These are phyloP conservation scores for Luperina nickerlii DNA, from an alignment of 2,888 invertebrate genomes.

Conservation along the genomic window DNA sequence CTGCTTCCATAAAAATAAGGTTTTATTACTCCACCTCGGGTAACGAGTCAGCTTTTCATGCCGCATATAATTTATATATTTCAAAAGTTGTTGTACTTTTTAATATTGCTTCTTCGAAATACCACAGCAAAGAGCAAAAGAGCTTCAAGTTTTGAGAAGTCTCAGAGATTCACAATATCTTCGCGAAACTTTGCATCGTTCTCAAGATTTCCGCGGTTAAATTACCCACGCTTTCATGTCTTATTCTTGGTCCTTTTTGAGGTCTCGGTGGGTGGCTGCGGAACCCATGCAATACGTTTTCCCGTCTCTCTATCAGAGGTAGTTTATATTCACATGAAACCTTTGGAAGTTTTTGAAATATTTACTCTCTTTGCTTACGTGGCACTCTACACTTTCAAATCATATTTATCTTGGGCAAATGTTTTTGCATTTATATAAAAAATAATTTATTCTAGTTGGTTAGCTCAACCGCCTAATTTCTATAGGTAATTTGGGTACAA, in stretches of 20 bases:
- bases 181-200: slow-evolving; percentile 73
- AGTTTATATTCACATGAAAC: slow-evolving; percentile 61
- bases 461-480: too few relatives aligned
- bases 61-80: slow-evolving; percentile 63
- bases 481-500: background rate
- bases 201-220: slow-evolving; percentile 74
- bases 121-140: slow-evolving; percentile 64
- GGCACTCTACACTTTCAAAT: background rate
- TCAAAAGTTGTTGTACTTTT: slow-evolving; percentile 71
- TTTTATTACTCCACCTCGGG: slow-evolving; percentile 42
- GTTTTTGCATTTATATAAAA: background rate
- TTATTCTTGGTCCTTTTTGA: slow-evolving; percentile 60
- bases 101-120: slow-evolving; percentile 72
- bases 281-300: slow-evolving; percentile 59
- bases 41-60: slow-evolving; percentile 51
- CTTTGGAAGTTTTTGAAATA: slow-evolving; percentile 51
- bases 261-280: slow-evolving; percentile 50
- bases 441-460: background rate
- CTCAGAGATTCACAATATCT: slow-evolving; percentile 75
- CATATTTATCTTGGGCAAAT: slow-evolving; percentile 9
- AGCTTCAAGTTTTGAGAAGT: slow-evolving; percentile 70
- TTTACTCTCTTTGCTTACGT: slow-evolving; percentile 29
- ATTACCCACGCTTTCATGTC: slow-evolving; percentile 66
- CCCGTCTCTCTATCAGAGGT: slow-evolving; percentile 54
- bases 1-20: slow-evolving; percentile 52